These are phyloP conservation scores for Periphyllus acericola DNA, from an alignment of 2,888 invertebrate species.

Conservation along the genomic window DNA sequence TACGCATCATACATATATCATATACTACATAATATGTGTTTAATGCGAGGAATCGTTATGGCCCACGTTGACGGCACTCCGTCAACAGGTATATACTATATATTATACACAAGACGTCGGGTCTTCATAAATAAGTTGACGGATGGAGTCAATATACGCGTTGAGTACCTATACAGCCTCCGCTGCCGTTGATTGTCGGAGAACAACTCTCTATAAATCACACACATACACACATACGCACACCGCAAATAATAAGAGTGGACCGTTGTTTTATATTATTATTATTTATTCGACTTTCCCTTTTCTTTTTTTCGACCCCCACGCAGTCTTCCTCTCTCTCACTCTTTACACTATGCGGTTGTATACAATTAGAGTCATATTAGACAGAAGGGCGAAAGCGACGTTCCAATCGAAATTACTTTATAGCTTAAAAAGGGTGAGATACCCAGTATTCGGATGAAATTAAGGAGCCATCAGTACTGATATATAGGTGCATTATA, in stretches of 20 bases:
- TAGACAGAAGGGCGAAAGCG: too few relatives aligned
- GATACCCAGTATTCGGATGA: too few relatives aligned
- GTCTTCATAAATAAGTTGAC: background rate
- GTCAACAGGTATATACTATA: background rate
- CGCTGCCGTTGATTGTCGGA: background rate
- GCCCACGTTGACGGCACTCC: background rate
- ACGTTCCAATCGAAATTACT: too few relatives aligned
- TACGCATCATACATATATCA: too few relatives aligned
- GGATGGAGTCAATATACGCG: background rate
- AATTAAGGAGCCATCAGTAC: too few relatives aligned
- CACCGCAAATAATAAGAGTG: background rate
- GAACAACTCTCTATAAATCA: constrained; percentile 2
- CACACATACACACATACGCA: background rate
- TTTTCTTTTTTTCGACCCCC: background rate
- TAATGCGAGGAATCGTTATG: background rate
- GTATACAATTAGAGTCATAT: too few relatives aligned
- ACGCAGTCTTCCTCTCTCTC: background rate
- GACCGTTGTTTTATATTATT: constrained; percentile 1
- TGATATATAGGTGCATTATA: too few relatives aligned
- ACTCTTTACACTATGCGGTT: too few relatives aligned
- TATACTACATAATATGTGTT: background rate
- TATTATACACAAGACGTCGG: background rate
- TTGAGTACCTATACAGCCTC: background rate
- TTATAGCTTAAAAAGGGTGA: too few relatives aligned
- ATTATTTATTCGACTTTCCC: background rate